phyloP scores from a whole-genome alignment of 2,113 vertebrate species.

The Chitala chitala region DNA sequence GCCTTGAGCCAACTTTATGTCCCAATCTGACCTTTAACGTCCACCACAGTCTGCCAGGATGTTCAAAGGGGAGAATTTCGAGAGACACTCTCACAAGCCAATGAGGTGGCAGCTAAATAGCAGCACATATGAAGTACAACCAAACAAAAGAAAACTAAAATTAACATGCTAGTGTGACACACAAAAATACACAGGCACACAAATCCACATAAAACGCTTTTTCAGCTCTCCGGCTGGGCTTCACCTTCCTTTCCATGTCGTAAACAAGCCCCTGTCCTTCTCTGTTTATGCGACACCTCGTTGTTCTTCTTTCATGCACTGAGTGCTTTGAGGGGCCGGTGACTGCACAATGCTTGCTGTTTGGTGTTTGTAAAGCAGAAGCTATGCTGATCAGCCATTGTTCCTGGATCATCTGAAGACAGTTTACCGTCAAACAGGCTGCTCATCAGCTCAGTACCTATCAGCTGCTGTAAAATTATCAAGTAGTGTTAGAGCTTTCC shows the following conservation, averaged over 20 bases:
- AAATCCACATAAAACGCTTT: neutral
- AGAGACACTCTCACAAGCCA: too few relatives aligned
- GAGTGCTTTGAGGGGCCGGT: neutral
- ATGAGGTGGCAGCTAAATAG: neutral
- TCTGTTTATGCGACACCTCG: neutral
- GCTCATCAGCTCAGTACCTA: slow-evolving; percentile 8
- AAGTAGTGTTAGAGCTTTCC: neutral
- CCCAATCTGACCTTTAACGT: too few relatives aligned
- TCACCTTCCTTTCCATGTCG: neutral
- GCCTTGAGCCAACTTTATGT: too few relatives aligned
- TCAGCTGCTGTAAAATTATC: neutral
- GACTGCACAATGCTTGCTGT: too few relatives aligned
- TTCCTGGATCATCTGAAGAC: neutral
- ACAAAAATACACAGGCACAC: neutral
- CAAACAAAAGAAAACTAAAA: neutral
- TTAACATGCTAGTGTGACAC: neutral
- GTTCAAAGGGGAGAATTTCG: too few relatives aligned
- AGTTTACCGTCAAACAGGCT: neutral
- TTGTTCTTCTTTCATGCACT: neutral
- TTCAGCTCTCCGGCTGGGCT: neutral
- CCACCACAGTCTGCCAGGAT: too few relatives aligned
- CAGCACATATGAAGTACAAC: too few relatives aligned
- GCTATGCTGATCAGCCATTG: neutral
- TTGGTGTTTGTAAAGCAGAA: neutral
- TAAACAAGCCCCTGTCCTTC: neutral